phyloP scores from a whole-genome alignment of 2,888 invertebrate species.

The Nomada fucata region DNA sequence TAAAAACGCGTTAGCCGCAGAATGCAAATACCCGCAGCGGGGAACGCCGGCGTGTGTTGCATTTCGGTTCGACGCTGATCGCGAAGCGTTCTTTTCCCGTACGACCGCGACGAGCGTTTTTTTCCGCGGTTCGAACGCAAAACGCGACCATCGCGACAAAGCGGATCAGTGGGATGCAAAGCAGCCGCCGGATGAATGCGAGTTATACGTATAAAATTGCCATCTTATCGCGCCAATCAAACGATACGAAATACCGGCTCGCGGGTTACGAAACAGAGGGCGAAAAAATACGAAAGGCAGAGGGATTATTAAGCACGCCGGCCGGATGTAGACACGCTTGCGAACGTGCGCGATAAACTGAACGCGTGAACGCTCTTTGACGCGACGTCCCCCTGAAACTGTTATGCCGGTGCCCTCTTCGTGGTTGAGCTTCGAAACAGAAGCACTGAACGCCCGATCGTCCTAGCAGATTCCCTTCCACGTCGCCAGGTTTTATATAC shows the following conservation, averaged over 20 bases:
- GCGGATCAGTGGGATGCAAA: background rate
- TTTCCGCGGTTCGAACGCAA: slow-evolving; percentile 9
- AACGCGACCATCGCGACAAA: slow-evolving; percentile 15
- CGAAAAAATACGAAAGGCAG: background rate
- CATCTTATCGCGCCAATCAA: background rate
- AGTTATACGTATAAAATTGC: slow-evolving; percentile 8
- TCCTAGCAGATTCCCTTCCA: slow-evolving; percentile 61
- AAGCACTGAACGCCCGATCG: slow-evolving; percentile 60
- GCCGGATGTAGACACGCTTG: background rate
- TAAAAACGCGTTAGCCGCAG: slow-evolving; percentile 31
- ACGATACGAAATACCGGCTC: background rate
- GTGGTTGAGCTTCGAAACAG: slow-evolving; percentile 56
- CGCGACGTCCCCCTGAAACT: slow-evolving; percentile 55
- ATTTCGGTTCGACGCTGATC: slow-evolving; percentile 31
- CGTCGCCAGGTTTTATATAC: slow-evolving; percentile 58
- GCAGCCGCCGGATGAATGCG: background rate
- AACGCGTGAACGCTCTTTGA: slow-evolving; percentile 65
- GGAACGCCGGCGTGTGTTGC: slow-evolving; percentile 13
- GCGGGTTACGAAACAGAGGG: too few species aligned
- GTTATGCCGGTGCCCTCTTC: slow-evolving; percentile 52
- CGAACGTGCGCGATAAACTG: slow-evolving; percentile 21
- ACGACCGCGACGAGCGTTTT: slow-evolving; percentile 14
- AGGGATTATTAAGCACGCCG: slow-evolving; percentile 24
- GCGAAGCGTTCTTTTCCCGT: slow-evolving; percentile 17
- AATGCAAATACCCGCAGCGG: slow-evolving; percentile 38